Evolutionary conservation across 2,113 vertebrate species (phyloP), one percentile per base, ranked within the genome.

Genomic region (Leuciscus idus): DNA sequence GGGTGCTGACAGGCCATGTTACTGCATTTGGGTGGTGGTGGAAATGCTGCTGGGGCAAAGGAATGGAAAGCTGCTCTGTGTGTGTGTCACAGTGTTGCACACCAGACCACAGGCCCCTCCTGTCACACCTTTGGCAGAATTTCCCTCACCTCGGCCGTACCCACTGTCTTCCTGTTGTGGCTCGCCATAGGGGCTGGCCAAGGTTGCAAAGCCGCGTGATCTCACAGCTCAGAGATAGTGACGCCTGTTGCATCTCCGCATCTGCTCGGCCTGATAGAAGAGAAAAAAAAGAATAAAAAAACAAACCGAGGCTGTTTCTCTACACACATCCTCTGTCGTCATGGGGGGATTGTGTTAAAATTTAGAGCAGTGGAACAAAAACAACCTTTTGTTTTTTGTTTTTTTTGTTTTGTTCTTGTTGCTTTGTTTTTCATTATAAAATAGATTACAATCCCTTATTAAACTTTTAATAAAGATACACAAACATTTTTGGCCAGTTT

Each of bases 141-240:
- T 95, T 92, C 94, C 94, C 95, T 94, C 89, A 93, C 91, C 91
- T 92, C 92, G 90, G 85, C 73, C 12, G 90, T 92, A 92, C 93
- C 93, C 91, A 86, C 91, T 86, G 90, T 90, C 94, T 94, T 94
- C 93, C 94, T 95, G 92, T 88, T 92, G 92, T 90, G 92, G 93
- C 93, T 89, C 90, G 92, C 88, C 91, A 15, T 73, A 88, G 91
- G 91, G 93, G 92, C 90, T 89, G 92, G 87, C 90, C 91, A 84
- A 73, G 57, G 78, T 84, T 83, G 36, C 79, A 57, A 23, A 79
- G 59, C 66, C 30, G 26, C 43, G 80, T 77, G 43, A 86, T 73
- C 82, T 59, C 52, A 84, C 23, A 28, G 46, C 81, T 28, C 15
- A 70, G 46, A 33, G 21, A 70, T 68, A 21, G 43, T 68, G 46